Base-by-base conservation (phyloP, 1,140 invertebrate species). In the Elymnias hypermnestra region DNA sequence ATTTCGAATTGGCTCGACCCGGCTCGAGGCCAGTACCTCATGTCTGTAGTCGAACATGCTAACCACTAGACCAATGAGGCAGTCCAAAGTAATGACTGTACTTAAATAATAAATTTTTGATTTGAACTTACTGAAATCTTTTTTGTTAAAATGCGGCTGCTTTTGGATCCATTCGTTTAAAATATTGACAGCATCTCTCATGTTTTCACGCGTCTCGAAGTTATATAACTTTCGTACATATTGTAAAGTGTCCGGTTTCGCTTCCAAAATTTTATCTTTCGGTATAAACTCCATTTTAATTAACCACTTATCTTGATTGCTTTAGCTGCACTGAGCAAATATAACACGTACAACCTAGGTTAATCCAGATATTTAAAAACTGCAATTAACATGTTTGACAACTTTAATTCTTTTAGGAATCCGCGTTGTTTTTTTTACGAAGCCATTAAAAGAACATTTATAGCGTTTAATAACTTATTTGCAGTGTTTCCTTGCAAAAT, bases 111-210 rank as follows among this genome's bases (percentile, higher is more conserved):
- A n/a, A n/a, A n/a, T n/a, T n/a, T n/a, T n/a, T n/a, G n/a, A n/a
- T n/a, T n/a, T n/a, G 19, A 46, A 57, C 58, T 65, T 48, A 69
- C 65, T 41, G 5, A 65, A 51, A 48, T 57, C 42, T 21, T 58
- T 58, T 47, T 42, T 55, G 21, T 29, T 46, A 6, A 66, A 50
- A 48, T 69, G 66, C 1, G 37, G 10, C 28, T 69, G 63, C 15
- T 65, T 57, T 25, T 58, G 39, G 5, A 58, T 38, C 66, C 54
- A 57, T 8, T 52, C 35, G 5, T 53, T 43, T 5, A 60, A 21
- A 13, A 57, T 52, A 6, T 40, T 44, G 5, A 60, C 43, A n/a
- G 53, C 50, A 10, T 63, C 39, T 12, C 52, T 44, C 37, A 59
- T 57, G 9, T 23, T 35, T 1, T 50, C 60, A 0, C 49, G 50